A percentile compares a stretch with the other conserved stretches of the same genome.
Evolutionary conservation across 2,113 vertebrate species (phyloP).

Genomic region (Larimichthys crocea): DNA sequence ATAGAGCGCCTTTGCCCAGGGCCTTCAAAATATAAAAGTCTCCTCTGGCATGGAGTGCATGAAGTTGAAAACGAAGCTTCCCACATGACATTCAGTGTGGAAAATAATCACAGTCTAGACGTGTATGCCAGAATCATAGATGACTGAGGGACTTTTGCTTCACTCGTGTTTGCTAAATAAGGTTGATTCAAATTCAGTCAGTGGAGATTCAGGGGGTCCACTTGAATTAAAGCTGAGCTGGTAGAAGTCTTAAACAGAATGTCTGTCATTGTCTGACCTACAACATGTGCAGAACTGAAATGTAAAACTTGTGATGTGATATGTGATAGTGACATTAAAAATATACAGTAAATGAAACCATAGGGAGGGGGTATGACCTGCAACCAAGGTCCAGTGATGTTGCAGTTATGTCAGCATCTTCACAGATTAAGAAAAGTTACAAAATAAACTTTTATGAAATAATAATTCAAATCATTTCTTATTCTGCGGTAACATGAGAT

Average conservation of each 20-base stretch:
- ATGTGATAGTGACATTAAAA: no score
- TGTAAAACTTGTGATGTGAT: no score
- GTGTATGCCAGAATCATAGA: not conserved
- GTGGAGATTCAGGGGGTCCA: not conserved
- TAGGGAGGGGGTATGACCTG: not conserved
- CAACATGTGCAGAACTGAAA: no score
- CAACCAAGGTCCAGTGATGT: not conserved
- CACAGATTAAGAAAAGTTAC: not conserved
- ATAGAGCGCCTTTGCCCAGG: slow-evolving; percentile 17
- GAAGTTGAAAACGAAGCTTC: not conserved
- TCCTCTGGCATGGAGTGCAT: slow-evolving; percentile 5
- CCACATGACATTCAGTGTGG: not conserved
- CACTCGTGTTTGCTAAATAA: not conserved
- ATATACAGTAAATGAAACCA: not conserved
- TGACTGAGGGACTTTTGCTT: not conserved
- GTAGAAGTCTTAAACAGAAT: not conserved
- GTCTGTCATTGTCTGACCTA: no score
- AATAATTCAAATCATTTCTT: no score
- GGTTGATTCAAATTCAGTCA: not conserved
- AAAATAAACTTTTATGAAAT: not conserved
- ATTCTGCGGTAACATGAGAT: not conserved
- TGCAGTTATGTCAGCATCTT: not conserved
- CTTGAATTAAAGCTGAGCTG: not conserved
- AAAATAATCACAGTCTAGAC: not conserved
- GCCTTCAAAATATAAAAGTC: slow-evolving; percentile 26